Percentiles rank a stretch among this genome's conserved stretches.
phyloP scores from a whole-genome alignment of 2,888 invertebrate species.

The Mythimna albipuncta region DNA sequence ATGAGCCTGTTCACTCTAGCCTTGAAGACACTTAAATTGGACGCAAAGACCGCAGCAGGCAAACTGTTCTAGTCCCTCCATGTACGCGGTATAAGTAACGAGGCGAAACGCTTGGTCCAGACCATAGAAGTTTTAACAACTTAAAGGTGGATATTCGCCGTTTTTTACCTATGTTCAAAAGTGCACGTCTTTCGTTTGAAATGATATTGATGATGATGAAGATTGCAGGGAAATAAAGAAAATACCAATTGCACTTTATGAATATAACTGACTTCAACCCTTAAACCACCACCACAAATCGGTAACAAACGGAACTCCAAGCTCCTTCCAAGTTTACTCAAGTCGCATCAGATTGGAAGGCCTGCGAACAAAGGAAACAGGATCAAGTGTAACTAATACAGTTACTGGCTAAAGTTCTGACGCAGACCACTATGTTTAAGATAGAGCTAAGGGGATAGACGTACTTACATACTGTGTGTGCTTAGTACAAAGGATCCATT shows the following conservation, averaged over 20 bases:
- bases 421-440: constrained; percentile 6
- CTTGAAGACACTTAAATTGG: too few species aligned
- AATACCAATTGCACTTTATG: background rate
- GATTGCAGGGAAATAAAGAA: background rate
- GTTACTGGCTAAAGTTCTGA: constrained; percentile 29
- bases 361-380: constrained; percentile 38
- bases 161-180: too few species aligned
- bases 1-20: too few species aligned
- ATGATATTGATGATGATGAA: too few species aligned
- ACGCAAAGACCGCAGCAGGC: too few species aligned
- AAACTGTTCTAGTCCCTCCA: too few species aligned
- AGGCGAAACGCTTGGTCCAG: too few species aligned
- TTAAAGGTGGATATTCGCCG: too few species aligned
- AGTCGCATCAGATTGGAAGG: background rate
- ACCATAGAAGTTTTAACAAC: too few species aligned
- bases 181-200: too few species aligned
- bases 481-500: too few species aligned
- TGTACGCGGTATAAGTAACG: too few species aligned
- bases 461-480: background rate
- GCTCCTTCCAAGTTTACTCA: constrained; percentile 34
- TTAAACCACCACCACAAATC: background rate
- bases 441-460: background rate
- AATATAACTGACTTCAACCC: background rate
- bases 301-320: background rate
- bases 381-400: constrained; percentile 44